A percentile compares a stretch with the other conserved stretches of the same genome.
These are phyloP conservation scores for Apotomis capreana DNA, from an alignment of 2,888 invertebrate species.

Conservation along the genomic window DNA sequence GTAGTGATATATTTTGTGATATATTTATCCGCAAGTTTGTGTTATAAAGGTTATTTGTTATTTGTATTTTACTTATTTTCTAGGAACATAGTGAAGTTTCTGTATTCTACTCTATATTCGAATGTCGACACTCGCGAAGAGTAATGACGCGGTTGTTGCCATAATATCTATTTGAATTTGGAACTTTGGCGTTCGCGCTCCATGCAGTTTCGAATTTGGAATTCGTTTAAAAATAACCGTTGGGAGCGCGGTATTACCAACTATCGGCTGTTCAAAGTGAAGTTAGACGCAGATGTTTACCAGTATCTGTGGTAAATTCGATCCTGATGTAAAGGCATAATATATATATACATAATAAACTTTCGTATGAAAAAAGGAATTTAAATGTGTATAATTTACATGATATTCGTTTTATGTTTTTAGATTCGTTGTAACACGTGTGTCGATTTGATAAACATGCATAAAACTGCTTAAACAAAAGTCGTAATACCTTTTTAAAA, in stretches of 20 bases:
- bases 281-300: conserved; percentile 12
- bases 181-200: conserved; percentile 37
- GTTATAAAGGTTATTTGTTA: no score
- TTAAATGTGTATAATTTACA: no score
- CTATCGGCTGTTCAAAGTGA: conserved; percentile 3
- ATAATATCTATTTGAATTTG: conserved; percentile 42
- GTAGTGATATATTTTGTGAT: no score
- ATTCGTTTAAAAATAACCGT: conserved; percentile 39
- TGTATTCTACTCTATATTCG: conserved; percentile 23
- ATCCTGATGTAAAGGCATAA: background rate
- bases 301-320: background rate
- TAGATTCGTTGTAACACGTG: no score
- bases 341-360: no score
- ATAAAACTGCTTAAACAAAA: no score
- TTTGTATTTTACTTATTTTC: no score
- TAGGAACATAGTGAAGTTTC: background rate
- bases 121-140: conserved; percentile 34
- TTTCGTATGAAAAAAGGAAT: no score
- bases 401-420: no score
- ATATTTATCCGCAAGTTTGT: no score
- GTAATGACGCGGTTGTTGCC: conserved; percentile 41
- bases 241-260: conserved; percentile 3
- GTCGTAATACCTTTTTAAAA: conserved; percentile 40
- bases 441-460: no score
- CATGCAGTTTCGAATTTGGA: conserved; percentile 33